Evolutionary conservation across 2,113 vertebrate species (phyloP).

Genomic region (Globicephala melas): DNA sequence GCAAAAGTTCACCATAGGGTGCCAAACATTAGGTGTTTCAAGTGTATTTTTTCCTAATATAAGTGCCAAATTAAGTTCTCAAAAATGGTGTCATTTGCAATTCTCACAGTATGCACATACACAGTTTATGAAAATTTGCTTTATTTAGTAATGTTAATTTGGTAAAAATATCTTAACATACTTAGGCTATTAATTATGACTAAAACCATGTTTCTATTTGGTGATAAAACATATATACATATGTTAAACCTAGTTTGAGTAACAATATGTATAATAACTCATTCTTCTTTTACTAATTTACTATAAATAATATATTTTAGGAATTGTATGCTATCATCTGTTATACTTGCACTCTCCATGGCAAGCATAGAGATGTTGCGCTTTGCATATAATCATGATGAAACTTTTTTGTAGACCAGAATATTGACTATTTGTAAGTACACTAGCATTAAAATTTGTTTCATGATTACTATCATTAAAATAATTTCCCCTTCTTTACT

Average conservation of each 20-base stretch:
- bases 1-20: background rate
- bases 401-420: background rate
- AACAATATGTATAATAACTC: background rate
- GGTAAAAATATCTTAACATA: background rate
- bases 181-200: background rate
- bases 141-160: constrained; percentile 5
- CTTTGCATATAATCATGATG: background rate
- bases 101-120: background rate
- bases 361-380: background rate
- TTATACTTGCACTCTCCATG: background rate
- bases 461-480: background rate
- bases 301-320: background rate
- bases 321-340: background rate
- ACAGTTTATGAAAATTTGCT: constrained; percentile 34
- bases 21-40: background rate
- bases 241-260: background rate
- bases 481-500: background rate
- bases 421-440: background rate
- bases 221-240: background rate
- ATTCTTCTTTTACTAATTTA: constrained; percentile 4
- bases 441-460: background rate
- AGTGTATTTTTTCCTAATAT: background rate
- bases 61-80: constrained; percentile 7
- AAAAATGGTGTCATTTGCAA: background rate
- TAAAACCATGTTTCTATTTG: background rate